Evolutionary conservation across 2,113 vertebrate genomes (phyloP), one percentile per base, ranked within the genome.

Genomic region (Hippoglossus stenolepis): DNA sequence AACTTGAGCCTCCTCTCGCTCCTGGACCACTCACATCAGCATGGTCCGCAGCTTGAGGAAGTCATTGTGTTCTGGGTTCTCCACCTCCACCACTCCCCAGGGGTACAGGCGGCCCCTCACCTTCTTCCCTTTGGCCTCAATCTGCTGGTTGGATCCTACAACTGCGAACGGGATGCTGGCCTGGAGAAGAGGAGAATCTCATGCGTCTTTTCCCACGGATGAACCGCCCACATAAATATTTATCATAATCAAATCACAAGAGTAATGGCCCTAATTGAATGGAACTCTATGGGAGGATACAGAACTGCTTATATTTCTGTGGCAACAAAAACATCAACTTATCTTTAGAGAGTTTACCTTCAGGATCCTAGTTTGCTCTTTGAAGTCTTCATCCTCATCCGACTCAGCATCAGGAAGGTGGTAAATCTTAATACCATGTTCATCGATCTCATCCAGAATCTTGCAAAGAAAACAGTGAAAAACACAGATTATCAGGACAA

Each of bases 51-150:
- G 94, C 91, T 99, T 99, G 79, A 99, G 94, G 85, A 99, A 99
- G 91, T 99, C 98, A 1, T 99, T 99, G 83, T 99, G 98, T 70
- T 99, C 98, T 0, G 98, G 97, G 83, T 98, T 99, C 93, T 99
- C 98, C 92, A 99, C 98, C 91, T 99, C 97, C 86, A 99, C 98
- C 14, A 99, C 98, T 1, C 98, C 98, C 98, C 98, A 99, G 0
- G 97, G 98, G 84, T 99, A 99, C 73, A 99, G 95, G 6, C 97
- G 97, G 23, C 98, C 98, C 90, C 98, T 90, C 43, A 99, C 97
- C 92, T 99, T 99, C 96, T 99, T 99, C 72, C 98, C 98, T 84
- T 99, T 99, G 81, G 97, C 98, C 90, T 99, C 98, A 75, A 99
- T 99, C 91, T 99, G 93, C 90, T 99, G 98, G 86, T 99, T 99